phyloP scores from a whole-genome alignment of 2,113 vertebrate species.

The Rhinolophus sinicus region DNA sequence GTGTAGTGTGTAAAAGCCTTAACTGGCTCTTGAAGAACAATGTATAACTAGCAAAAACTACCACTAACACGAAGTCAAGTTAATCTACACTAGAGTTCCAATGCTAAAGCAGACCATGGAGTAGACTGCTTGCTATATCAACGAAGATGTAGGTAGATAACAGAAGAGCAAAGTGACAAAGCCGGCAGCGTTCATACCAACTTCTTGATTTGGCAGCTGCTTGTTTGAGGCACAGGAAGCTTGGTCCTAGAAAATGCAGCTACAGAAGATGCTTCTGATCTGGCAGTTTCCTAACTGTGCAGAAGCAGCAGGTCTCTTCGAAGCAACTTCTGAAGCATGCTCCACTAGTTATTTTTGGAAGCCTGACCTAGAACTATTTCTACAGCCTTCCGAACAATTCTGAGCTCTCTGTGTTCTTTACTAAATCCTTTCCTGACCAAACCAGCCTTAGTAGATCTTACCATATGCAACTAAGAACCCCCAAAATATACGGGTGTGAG shows the following conservation, averaged over 20 bases:
- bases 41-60: background rate
- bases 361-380: background rate
- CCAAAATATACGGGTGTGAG: background rate
- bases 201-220: background rate
- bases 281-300: background rate
- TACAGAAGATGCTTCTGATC: background rate
- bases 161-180: background rate
- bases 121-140: background rate
- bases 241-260: background rate
- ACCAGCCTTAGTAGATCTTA: background rate
- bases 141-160: background rate
- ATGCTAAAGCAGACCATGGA: background rate
- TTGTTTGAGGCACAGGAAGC: background rate
- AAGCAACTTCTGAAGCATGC: background rate
- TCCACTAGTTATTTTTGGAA: slow-evolving; percentile 2
- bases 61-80: background rate
- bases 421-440: background rate
- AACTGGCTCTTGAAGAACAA: background rate
- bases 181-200: background rate
- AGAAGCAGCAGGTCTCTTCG: background rate
- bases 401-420: background rate
- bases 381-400: background rate
- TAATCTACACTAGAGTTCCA: background rate
- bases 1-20: background rate
- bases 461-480: background rate